phyloP scores from a whole-genome alignment of 2,797 vertebrate genomes.

The Threskiornis aethiopicus region DNA sequence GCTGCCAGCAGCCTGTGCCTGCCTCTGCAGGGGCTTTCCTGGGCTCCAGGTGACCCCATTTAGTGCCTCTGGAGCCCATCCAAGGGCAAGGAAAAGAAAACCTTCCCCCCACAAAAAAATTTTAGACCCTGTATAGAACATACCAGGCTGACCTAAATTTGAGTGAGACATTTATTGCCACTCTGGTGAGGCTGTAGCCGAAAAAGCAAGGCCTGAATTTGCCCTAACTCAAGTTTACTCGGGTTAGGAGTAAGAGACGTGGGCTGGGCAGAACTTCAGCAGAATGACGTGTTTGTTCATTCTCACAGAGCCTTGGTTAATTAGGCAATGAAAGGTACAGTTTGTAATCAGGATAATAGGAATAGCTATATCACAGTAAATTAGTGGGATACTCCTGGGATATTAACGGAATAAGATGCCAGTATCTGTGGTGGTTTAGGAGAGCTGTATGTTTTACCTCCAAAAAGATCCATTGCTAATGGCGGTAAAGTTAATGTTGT shows the following conservation, averaged over 20 bases:
- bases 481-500: not conserved
- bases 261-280: not conserved
- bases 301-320: not conserved
- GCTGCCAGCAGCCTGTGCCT: not conserved
- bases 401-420: not conserved
- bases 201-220: not conserved
- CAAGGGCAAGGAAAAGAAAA: not conserved
- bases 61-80: not conserved
- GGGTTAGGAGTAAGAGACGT: not conserved
- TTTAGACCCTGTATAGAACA: not conserved
- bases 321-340: not conserved
- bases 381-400: not conserved
- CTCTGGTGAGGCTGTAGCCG: not conserved
- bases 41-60: not conserved
- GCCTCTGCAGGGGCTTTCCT: not conserved
- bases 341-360: not conserved
- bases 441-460: not conserved
- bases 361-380: not conserved
- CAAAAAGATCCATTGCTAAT: not conserved
- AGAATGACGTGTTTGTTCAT: not conserved
- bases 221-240: not conserved
- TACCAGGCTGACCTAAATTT: not conserved
- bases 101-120: accelerated
- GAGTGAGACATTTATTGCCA: not conserved
- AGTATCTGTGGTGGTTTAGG: not conserved